These are phyloP conservation scores for Ips typographus DNA, from an alignment of 1,140 invertebrate genomes.

Conservation along the genomic window DNA sequence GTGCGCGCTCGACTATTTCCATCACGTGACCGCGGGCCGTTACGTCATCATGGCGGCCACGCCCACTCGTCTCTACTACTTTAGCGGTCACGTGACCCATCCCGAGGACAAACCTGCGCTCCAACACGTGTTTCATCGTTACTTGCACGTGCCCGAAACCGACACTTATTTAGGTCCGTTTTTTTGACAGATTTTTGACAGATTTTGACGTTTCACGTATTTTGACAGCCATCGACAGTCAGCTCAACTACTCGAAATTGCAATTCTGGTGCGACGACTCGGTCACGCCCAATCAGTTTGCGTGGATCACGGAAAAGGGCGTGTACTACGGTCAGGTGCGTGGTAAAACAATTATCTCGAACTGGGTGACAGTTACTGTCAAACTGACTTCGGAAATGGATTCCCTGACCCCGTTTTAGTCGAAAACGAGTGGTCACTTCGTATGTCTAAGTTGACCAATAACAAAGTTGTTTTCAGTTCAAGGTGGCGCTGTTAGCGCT, in stretches of 20 bases:
- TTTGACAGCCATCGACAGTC: conserved; percentile 64
- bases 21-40: conserved; percentile 66
- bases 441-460: no score
- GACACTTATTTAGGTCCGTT: conserved; percentile 62
- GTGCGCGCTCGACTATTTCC: conserved; percentile 83
- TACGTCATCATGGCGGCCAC: conserved; percentile 85
- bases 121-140: conserved; percentile 79
- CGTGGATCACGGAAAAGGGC: conserved; percentile 81
- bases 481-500: no score
- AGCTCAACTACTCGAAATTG: conserved; percentile 75
- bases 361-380: no score
- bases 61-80: conserved; percentile 80
- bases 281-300: conserved; percentile 74
- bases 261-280: conserved; percentile 75
- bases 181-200: background rate
- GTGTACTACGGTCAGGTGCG: conserved; percentile 68
- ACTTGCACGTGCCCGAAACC: conserved; percentile 73
- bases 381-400: no score
- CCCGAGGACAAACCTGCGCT: conserved; percentile 76
- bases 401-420: no score
- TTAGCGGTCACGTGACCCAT: conserved; percentile 70
- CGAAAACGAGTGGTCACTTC: no score
- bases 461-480: no score
- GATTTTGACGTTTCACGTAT: conserved; percentile 1
- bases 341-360: background rate